Base-by-base conservation (phyloP, 2,113 vertebrate species). In the Silurus asotus region DNA sequence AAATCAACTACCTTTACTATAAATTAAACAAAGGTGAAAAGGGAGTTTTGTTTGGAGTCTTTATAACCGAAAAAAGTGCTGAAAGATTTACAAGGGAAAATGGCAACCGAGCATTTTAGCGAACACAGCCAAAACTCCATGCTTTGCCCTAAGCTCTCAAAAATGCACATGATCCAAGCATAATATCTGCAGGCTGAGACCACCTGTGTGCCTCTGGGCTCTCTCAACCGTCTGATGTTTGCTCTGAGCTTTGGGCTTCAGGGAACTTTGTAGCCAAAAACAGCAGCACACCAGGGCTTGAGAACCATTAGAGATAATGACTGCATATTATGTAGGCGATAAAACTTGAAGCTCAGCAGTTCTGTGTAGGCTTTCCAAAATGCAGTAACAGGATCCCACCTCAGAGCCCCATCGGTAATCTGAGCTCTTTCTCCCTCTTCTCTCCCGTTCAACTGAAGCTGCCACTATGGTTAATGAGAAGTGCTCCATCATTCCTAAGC, bases 401-500 rank as follows among this genome's bases (percentile, higher is more conserved):
- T 65, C 70, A 55, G 90, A 88, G 87, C 86, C 86, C 59, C 58
- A 49, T 76, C 72, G 59, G 80, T 87, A 82, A 87, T 76, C 86
- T 75, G 85, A 82, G 85, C 86, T 76, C 80, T 13, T 51, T 56
- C 49, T 58, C 87, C 69, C 70, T 84, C 58, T 53, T 11, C 55
- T 82, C 87, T 88, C 80, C 19, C 51, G 83, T 81, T 74, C 70
- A 82, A 82, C 37, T 67, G 88, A 87, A 86, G 83, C 75, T 74
- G 65, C 67, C 70, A 53, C 85, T 75, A 72, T 78, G 64, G 62
- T 69, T 88, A 91, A 88, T 88, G 82, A 91, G 87, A 58, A 58
- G 83, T 85, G 82, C 85, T 88, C 86, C 87, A 88, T 84, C 83
- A 86, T 84, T 74, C 85, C 78, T 87, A 89, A 90, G 88, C 83